Evolutionary conservation across 1,140 invertebrate species (phyloP), one percentile per base, ranked within the genome.

Genomic region (Aphelinus atriplicis): DNA sequence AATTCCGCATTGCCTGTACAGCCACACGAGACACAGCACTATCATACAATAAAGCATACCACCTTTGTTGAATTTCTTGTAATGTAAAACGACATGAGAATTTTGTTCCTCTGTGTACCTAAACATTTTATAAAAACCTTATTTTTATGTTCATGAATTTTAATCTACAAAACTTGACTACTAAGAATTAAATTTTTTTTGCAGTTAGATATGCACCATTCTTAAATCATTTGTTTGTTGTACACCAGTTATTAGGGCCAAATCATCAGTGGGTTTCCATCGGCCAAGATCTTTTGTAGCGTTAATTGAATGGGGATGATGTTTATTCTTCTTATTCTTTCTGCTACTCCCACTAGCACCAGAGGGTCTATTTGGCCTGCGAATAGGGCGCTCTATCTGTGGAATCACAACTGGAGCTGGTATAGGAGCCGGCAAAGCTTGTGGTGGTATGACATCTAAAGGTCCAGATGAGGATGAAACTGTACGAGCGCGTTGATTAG

Each of bases 191-290:
- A 26, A 51, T 61, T 71, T 61, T n/a, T 47, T 80, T 7, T 75
- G 73, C 56, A 55, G 79, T 78, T 76, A 80, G 71, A 47, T 55
- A 65, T 10, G 70, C 26, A 87, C 87, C 87, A 88, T 88, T 81
- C 84, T 83, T 60, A 88, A 82, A 69, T 85, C 83, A 78, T 84
- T 88, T 86, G 95, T 95, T 87, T 99, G 97, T 83, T 97, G 94
- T 7, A 98, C 95, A 77, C 95, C 96, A 79, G 95, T 93, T 75
- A 99, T 96, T 1, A 99, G 88, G 2, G 95, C 94, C 5, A 99
- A 89, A 89, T 99, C 98, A 90, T 99, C 98, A 50, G 95, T 94
- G 10, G 97, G 96, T 86, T 98, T 98, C 97, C 98, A 99, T 77
- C 96, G 89, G 0, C 97, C 97, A 7, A 98, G 88, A 89, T 97